Evolutionary conservation across 2,888 invertebrate species (phyloP), one percentile per base, ranked within the genome.

Genomic region (Orgyia antiqua): DNA sequence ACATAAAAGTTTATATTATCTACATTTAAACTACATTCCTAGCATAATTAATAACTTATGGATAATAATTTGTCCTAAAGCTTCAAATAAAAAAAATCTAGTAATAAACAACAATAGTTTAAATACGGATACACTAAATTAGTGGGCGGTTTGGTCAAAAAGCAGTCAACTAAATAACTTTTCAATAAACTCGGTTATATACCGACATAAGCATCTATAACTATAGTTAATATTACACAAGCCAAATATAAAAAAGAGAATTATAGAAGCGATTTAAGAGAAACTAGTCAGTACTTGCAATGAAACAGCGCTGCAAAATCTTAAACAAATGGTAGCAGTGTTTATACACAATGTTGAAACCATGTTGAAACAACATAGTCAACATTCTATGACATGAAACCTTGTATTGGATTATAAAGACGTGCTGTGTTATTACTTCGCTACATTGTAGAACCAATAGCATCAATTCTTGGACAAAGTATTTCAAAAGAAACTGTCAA

Each of bases 371-470:
- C 10, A 10, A 10, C 10, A n/a, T n/a, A n/a, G n/a, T n/a, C n/a
- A 10, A 39, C 39, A 41, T 50, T 44, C 51, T 27, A 36, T 28
- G 40, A 44, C 37, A 45, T 50, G 39, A 47, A 47, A 39, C 40
- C 37, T 30, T 36, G 36, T 47, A 39, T 43, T 43, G 45, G 51
- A 54, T 51, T 53, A 51, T 51, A 53, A 50, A 54, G 51, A 46
- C 51, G 54, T 32, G 35, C 36, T 24, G 20, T 31, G 38, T 42
- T 51, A 51, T 51, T 42, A 38, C 44, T 44, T 34, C 31, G 33
- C 38, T 35, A 54, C 51, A 51, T 31, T 45, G 51, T 52, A 44
- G 23, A 29, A 29, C 42, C 46, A 39, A 46, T 32, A 37, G 29
- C 39, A 38, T 33, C 23, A 34, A 39, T 36, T 42, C 32, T 25